Conservation (phyloP, 2,888 invertebrate species). For the Lordiphosa andalusiaca region DNA sequence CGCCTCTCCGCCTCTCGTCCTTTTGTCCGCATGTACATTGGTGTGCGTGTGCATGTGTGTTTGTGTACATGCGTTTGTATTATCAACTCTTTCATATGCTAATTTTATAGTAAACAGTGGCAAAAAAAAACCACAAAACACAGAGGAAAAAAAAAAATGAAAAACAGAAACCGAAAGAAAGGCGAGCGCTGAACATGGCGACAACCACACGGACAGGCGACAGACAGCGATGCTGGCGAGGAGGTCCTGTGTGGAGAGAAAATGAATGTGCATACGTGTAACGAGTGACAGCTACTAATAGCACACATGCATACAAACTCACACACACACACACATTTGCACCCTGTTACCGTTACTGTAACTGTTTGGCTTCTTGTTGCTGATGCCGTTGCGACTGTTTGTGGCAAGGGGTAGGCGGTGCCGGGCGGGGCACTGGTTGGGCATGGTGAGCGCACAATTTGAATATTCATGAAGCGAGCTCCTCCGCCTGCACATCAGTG, state of each 20-base stretch:
- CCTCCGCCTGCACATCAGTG: conserved; percentile 7
- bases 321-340: conserved; percentile 18
- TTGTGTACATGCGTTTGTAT: conserved; percentile 2
- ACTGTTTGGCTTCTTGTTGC: conserved; percentile 12
- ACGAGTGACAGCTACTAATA: conserved; percentile 63
- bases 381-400: conserved; percentile 9
- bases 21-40: not conserved
- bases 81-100: conserved; percentile 9
- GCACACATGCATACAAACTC: conserved; percentile 27
- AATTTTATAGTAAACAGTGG: conserved; percentile 49
- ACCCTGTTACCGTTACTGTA: conserved; percentile 10
- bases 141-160: conserved; percentile 4
- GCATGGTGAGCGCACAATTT: conserved; percentile 1
- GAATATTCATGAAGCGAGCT: conserved; percentile 12
- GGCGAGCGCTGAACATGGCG: conserved; percentile 28
- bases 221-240: not conserved
- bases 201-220: conserved; percentile 10
- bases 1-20: not conserved
- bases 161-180: conserved; percentile 21
- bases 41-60: not conserved
- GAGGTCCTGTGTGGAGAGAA: conserved; percentile 13
- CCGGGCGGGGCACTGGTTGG: conserved; percentile 15
- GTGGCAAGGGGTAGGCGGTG: not conserved
- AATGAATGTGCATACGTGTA: conserved; percentile 41
- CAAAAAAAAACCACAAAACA: conserved; percentile 15